Evolutionary conservation across 2,113 vertebrate genomes (phyloP).

Genomic region (Lasiurus borealis): DNA sequence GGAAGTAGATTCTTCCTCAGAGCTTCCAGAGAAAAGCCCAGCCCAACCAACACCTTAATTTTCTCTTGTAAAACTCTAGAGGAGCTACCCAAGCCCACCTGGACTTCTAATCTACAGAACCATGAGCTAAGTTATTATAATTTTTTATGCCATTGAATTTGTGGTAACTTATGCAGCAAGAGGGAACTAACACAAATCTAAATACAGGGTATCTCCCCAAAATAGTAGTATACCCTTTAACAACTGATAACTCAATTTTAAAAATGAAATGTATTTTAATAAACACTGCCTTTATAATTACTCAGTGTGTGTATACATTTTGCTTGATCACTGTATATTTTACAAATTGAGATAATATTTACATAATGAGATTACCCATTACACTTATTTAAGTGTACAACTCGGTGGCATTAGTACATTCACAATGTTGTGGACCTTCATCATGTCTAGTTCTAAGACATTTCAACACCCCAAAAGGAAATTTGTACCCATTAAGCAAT

Average conservation of each 20-base stretch:
- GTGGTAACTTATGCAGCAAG: neutral
- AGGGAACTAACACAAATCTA: neutral
- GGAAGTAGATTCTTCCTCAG: neutral
- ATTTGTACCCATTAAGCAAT: neutral
- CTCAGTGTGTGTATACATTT: too few species aligned
- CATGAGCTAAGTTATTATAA: neutral
- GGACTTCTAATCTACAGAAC: slow-evolving; percentile 33
- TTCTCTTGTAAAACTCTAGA: neutral
- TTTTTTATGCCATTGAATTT: neutral
- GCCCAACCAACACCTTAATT: neutral
- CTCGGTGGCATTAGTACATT: neutral
- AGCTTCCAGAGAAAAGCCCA: neutral
- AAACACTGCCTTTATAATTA: too few species aligned
- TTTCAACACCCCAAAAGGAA: neutral
- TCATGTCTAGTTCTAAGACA: slow-evolving; percentile 1
- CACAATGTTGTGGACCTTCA: neutral
- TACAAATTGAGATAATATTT: slow-evolving; percentile 12
- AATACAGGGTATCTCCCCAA: neutral
- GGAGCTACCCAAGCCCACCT: neutral
- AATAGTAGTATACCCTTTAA: too few species aligned
- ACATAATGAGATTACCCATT: neutral
- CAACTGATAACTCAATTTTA: too few species aligned
- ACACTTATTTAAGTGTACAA: neutral
- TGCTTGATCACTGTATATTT: neutral
- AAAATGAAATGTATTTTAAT: too few species aligned